A percentile compares a stretch with the other conserved stretches of the same genome.
These are phyloP conservation scores for Macaria notata DNA, from an alignment of 2,888 invertebrate species.

Conservation along the genomic window DNA sequence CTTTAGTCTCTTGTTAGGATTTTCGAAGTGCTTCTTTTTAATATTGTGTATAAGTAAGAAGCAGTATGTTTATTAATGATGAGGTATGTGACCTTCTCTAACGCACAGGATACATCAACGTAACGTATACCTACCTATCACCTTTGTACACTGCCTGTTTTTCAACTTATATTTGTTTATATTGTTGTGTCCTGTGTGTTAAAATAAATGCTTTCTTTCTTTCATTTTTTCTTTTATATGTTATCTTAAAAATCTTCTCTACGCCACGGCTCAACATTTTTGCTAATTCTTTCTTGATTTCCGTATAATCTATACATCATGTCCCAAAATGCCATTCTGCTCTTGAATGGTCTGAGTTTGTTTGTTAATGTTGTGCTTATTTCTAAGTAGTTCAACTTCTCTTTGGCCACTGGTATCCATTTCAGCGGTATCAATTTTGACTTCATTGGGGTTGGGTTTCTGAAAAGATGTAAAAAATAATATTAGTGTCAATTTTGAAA, in stretches of 20 bases:
- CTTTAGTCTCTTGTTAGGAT: too few species aligned
- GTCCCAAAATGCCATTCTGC: conserved; percentile 43
- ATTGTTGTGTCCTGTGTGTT: too few species aligned
- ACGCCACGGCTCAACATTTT: conserved; percentile 17
- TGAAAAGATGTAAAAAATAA: conserved; percentile 11
- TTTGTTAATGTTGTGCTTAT: conserved; percentile 30
- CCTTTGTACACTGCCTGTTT: too few species aligned
- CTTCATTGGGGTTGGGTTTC: conserved; percentile 28
- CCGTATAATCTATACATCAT: conserved; percentile 25
- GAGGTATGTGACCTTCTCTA: too few species aligned
- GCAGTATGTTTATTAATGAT: too few species aligned
- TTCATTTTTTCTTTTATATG: too few species aligned
- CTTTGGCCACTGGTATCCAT: conserved; percentile 25
- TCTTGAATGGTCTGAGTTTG: conserved; percentile 32
- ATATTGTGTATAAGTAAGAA: too few species aligned
- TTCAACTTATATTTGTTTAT: too few species aligned
- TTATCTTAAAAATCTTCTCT: not conserved
- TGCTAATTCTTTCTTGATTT: conserved; percentile 18
- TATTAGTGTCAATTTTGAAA: not conserved
- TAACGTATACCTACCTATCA: too few species aligned
- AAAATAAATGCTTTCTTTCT: too few species aligned
- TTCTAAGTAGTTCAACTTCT: conserved; percentile 25
- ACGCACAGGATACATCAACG: too few species aligned
- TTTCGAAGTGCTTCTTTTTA: too few species aligned
- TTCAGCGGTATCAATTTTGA: conserved; percentile 24